Evolutionary conservation across 2,797 vertebrate genomes (phyloP).

Genomic region (Brotula barbata): DNA sequence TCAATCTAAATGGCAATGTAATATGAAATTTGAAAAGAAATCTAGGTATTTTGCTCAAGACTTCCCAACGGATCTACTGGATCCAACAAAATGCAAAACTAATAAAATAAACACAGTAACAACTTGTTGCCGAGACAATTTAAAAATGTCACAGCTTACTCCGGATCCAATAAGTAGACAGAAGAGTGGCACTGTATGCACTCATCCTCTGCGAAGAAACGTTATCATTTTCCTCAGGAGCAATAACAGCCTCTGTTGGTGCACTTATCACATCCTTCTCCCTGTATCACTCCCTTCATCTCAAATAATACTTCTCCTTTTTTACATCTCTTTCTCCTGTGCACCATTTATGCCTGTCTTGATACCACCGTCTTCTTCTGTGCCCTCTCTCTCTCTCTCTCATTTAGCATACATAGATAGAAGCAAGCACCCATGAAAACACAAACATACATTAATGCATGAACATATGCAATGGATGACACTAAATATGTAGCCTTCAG

Average conservation of each 20-base stretch:
- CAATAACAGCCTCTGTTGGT: conserved; percentile 56
- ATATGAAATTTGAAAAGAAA: neutral
- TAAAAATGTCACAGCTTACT: conserved; percentile 41
- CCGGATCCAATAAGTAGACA: conserved; percentile 50
- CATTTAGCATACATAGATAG: neutral
- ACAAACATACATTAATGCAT: no score
- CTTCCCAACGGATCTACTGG: conserved; percentile 3
- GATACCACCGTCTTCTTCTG: conserved; percentile 6
- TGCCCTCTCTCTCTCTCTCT: conserved; percentile 4
- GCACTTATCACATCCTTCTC: conserved; percentile 54
- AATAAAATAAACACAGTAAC: conserved; percentile 28
- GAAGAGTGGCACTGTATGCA: conserved; percentile 45
- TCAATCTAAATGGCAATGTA: conserved; percentile 9
- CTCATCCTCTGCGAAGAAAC: conserved; percentile 59
- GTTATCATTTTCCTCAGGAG: conserved; percentile 59
- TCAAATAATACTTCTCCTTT: conserved; percentile 57
- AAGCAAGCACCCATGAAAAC: neutral
- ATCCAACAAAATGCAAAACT: conserved; percentile 29
- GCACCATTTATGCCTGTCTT: conserved; percentile 18
- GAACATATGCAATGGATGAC: no score
- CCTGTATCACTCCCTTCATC: conserved; percentile 54
- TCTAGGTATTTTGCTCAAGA: neutral
- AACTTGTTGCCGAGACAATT: conserved; percentile 41
- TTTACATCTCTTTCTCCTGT: conserved; percentile 49
- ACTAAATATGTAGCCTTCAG: no score